Evolutionary conservation across 2,888 invertebrate species (phyloP), one percentile per base, ranked within the genome.

Genomic region (Eupeodes latifasciatus): DNA sequence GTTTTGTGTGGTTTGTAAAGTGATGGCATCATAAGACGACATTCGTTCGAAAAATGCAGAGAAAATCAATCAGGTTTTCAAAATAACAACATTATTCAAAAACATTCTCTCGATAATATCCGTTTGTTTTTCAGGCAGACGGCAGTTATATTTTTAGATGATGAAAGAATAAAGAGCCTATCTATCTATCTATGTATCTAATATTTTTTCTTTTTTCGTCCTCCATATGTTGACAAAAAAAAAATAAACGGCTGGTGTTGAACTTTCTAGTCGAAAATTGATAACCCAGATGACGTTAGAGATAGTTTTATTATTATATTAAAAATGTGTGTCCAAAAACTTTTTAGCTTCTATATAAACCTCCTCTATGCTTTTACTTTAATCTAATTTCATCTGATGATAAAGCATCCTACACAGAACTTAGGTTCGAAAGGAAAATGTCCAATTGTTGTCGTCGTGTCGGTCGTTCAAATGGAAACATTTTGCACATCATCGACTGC

Each of bases 261-360:
- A 74, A 64, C 64, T 64, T 79, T 57, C 47, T 40, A 1, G 2
- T 36, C 66, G 72, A 77, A 81, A 85, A 76, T 77, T 81, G 81
- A 81, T 81, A 81, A 72, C 85, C 67, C 81, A 85, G 80, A 72
- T 66, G 85, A 72, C 81, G 85, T 59, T 81, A 5, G 51, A 64
- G 57, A 57, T 47, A 72, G 62, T 71, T 81, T 40, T 40, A 59
- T 53, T 53, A 53, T 53, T 34, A 59, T 14, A 34, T 59, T 59
- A 12, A 34, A 61, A n/a, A 19, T 57, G 55, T 55, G 61, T 61
- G n/a, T n/a, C n/a, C n/a, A 57, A 19, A 19, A 57, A 57, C 57
- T 57, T 57, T 47, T 57, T 27, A 27, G 27, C 57, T 57, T 57
- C 57, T 27, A 3, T 55, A 19, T 5, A 44, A 9, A 44, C 44